phyloP scores from a whole-genome alignment of 1,140 invertebrate genomes.

The Drosophila nigrodunni region DNA sequence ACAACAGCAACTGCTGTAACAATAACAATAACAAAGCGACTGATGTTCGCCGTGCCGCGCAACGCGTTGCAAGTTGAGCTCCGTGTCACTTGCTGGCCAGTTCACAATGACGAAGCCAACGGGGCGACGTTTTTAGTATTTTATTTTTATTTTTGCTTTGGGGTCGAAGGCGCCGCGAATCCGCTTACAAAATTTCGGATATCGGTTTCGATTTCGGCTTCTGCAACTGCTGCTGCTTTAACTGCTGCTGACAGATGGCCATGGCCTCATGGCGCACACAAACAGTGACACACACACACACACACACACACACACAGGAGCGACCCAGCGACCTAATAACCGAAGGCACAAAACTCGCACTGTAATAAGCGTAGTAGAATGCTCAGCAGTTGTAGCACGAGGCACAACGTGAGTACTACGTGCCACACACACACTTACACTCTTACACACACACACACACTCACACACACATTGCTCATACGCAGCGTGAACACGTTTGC shows the following conservation, averaged over 20 bases:
- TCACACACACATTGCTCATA: slow-evolving; percentile 13
- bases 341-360: slow-evolving; percentile 7
- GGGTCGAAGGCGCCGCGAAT: slow-evolving; percentile 41
- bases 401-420: slow-evolving; percentile 42
- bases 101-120: slow-evolving; percentile 33
- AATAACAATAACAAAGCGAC: neutral
- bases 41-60: neutral
- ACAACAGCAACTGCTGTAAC: neutral
- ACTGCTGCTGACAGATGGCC: slow-evolving; percentile 34
- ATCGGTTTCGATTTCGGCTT: slow-evolving; percentile 47
- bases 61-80: slow-evolving; percentile 5
- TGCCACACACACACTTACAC: slow-evolving; percentile 17
- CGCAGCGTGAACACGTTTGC: slow-evolving; percentile 37
- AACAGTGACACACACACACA: neutral
- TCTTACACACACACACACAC: neutral
- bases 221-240: slow-evolving; percentile 6
- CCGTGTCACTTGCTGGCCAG: slow-evolving; percentile 29
- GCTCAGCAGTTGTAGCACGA: slow-evolving; percentile 31
- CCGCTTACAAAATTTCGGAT: slow-evolving; percentile 41
- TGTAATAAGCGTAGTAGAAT: slow-evolving; percentile 10
- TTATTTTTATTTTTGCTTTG: neutral
- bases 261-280: slow-evolving; percentile 25
- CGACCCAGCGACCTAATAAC: slow-evolving; percentile 45
- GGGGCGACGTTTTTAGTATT: neutral
- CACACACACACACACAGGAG: neutral